Evolutionary conservation across 2,888 invertebrate species (phyloP), one percentile per base, ranked within the genome.

Genomic region (Prionchulus punctatus): DNA sequence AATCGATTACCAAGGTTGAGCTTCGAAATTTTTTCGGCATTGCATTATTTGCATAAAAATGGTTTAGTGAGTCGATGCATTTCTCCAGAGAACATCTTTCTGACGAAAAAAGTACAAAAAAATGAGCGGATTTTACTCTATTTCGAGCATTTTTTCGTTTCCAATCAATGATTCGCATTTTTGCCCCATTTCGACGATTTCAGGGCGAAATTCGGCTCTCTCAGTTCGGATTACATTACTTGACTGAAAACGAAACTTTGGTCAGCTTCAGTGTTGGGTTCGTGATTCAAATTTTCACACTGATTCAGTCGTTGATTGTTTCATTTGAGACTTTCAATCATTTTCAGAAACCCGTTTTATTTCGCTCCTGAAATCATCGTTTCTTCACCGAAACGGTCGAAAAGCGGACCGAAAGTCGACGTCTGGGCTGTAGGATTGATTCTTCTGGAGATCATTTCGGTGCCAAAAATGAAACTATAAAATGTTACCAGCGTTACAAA

Each of bases 341-440:
- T n/a, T 51, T 55, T 56, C 26, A 57, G 57, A 21, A 31, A 31
- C 25, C 49, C 31, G 7, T 47, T 42, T 7, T 57, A 57, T 51
- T 51, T 54, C 12, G 30, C 58, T n/a, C 58, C 58, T 26, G 58
- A 57, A 58, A 21, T 59, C 4, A 21, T 57, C 3, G 2, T 30
- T n/a, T n/a, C n/a, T n/a, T n/a, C n/a, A n/a, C n/a, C n/a, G n/a
- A n/a, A n/a, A n/a, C n/a, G n/a, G n/a, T n/a, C n/a, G n/a, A n/a
- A n/a, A n/a, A n/a, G n/a, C 30, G 23, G 27, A 57, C 63, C 82
- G 0, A 84, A 87, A 71, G 82, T 83, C 23, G 96, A 98, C 73
- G 79, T 90, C 30, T 98, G 96, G 96, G 83, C 89, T 1, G 75
- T 90, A 58, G 96, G 91, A n/a, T 82, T 96, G 58, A 81, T 94